Conservation (phyloP, 2,113 vertebrate species). For the Catharus fuscescens region DNA sequence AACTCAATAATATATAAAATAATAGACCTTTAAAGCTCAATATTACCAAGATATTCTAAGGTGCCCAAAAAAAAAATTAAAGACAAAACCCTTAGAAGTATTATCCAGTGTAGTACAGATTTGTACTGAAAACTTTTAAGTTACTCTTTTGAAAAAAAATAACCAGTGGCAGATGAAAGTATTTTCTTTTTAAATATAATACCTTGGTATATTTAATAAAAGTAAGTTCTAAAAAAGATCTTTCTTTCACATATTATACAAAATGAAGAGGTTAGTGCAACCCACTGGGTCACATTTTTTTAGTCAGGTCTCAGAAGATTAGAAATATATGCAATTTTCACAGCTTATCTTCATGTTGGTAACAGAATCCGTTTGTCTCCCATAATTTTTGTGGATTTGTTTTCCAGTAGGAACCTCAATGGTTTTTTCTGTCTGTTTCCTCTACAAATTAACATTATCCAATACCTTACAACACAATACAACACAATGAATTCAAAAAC, state of each 20-base stretch:
- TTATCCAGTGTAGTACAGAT: slow-evolving; percentile 83
- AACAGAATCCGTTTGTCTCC: slow-evolving; percentile 62
- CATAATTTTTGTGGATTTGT: slow-evolving; percentile 15
- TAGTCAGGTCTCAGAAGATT: slow-evolving; percentile 89
- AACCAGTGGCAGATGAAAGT: slow-evolving; percentile 75
- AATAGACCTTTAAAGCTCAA: slow-evolving; percentile 69
- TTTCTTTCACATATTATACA: slow-evolving; percentile 85
- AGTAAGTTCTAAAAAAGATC: slow-evolving; percentile 89
- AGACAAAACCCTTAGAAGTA: slow-evolving; percentile 21
- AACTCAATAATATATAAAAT: slow-evolving; percentile 73
- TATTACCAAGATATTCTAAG: slow-evolving; percentile 73
- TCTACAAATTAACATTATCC: slow-evolving; percentile 1
- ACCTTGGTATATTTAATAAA: slow-evolving; percentile 82
- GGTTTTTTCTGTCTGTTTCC: slow-evolving; percentile 25
- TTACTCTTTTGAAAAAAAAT: slow-evolving; percentile 72
- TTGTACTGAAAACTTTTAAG: slow-evolving; percentile 82
- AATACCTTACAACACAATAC: neutral
- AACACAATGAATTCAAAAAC: slow-evolving; percentile 49
- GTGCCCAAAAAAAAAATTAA: slow-evolving; percentile 42
- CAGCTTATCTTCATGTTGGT: slow-evolving; percentile 74
- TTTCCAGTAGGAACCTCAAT: slow-evolving; percentile 54
- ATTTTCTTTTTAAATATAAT: slow-evolving; percentile 70
- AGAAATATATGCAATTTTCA: slow-evolving; percentile 80
- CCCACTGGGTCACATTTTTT: slow-evolving; percentile 73
- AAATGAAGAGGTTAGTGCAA: slow-evolving; percentile 83